Base-by-base conservation (phyloP, 2,797 vertebrate genomes). In the Mustela erminea region DNA sequence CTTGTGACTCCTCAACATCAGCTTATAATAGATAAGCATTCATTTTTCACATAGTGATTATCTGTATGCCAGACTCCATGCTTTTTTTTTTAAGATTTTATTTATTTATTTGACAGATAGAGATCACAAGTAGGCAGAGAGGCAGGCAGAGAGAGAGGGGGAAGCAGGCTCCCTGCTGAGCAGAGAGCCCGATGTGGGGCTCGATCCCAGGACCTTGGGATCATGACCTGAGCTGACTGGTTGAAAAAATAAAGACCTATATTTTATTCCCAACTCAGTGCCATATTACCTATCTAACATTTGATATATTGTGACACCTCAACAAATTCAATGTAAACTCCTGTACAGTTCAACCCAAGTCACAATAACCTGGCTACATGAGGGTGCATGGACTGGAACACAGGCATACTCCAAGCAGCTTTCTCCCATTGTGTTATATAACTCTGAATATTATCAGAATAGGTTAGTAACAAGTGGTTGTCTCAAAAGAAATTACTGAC, bases 1-100 rank as follows among this genome's bases (percentile, higher is more conserved):
- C 23, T 56, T 64, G 52, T 66, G n/a, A 72, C 72, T 86, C n/a
- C 21, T 75, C 41, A 74, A 29, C 32, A 88, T 62, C 72, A 91
- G 14, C 64, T 87, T 94, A 21, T 74, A 78, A 92, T 74, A 96
- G 82, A 96, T 70, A 62, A 70, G 6, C 23, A 84, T 85, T 85
- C 1, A 0, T 96, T 80, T 90, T 94, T 93, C 81, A 87, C 38
- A 70, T 5, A 90, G 25, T 90, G 38, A 95, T 85, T 93, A 78
- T 72, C 49, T 83, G 29, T 62, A 58, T 25, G 74, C 52, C 23
- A 93, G 43, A 77, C 25, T 92, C 86, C 25, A 81, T 95, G 17
- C 7, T 81, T 97, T 89, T 87, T 38, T 41, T 41, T 41, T 41
- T 41, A 41, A 41, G 38, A 41, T 41, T 41, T 41, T 41, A 41